These are phyloP conservation scores for Shargacucullia verbasci DNA, from an alignment of 2,888 invertebrate species.

Conservation along the genomic window DNA sequence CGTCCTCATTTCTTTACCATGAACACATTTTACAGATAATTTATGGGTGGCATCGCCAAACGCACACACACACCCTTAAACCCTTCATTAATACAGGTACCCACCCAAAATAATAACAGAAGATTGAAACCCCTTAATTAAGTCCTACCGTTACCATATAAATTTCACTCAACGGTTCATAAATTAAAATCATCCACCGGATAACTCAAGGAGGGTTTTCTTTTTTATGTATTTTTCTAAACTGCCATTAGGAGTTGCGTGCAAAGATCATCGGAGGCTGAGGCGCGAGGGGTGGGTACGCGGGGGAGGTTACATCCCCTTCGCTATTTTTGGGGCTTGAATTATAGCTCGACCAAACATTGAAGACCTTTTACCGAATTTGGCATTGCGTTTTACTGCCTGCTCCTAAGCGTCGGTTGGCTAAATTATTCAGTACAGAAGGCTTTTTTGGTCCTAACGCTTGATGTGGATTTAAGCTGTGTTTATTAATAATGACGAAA, in stretches of 20 bases:
- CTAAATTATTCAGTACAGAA: conserved; percentile 82
- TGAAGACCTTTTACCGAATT: conserved; percentile 88
- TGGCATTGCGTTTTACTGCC: conserved; percentile 84
- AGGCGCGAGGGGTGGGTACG: conserved; percentile 53
- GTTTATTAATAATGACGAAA: conserved; percentile 70
- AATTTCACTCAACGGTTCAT: conserved; percentile 47
- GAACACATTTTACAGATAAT: not conserved
- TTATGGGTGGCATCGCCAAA: not conserved
- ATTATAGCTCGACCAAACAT: conserved; percentile 86
- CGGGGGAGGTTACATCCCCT: conserved; percentile 72
- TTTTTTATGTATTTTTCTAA: conserved; percentile 76
- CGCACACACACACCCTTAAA: conserved; percentile 6
- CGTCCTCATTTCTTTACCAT: too few relatives aligned
- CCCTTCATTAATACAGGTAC: conserved; percentile 11
- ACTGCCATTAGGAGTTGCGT: conserved; percentile 73
- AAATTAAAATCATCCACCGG: conserved; percentile 59
- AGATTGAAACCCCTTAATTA: conserved; percentile 36
- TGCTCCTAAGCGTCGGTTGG: conserved; percentile 79
- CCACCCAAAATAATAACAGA: conserved; percentile 11
- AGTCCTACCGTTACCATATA: conserved; percentile 33
- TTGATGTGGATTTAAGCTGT: conserved; percentile 68
- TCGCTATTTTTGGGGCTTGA: conserved; percentile 86
- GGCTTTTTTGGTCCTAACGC: conserved; percentile 64
- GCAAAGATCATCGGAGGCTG: conserved; percentile 82
- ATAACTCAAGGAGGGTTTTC: conserved; percentile 65